These are phyloP conservation scores for Podarcis cretensis DNA, from an alignment of 2,113 vertebrate species.

Conservation along the genomic window DNA sequence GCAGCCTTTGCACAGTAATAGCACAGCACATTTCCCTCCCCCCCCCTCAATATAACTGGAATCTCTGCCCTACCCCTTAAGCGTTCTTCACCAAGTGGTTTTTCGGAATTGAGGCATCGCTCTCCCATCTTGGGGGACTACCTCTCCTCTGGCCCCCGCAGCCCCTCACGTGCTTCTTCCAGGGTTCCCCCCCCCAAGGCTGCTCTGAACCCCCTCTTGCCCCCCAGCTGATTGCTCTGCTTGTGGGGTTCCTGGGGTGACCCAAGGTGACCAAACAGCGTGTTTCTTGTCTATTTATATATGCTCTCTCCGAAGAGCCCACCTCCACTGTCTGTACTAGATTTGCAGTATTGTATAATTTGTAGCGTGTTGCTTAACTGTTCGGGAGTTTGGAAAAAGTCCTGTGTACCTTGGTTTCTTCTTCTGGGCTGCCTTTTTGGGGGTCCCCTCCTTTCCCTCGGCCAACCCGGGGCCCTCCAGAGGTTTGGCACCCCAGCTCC, in stretches of 20 bases:
- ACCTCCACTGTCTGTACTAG: conserved; percentile 53
- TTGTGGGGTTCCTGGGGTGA: conserved; percentile 61
- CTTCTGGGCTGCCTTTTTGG: conserved; percentile 54
- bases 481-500: too few species aligned
- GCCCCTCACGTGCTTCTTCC: neutral
- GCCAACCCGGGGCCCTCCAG: neutral
- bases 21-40: conserved; percentile 31
- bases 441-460: conserved; percentile 40
- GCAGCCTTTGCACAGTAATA: conserved; percentile 71
- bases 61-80: neutral
- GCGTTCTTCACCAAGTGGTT: neutral
- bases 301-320: conserved; percentile 53
- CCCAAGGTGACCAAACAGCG: conserved; percentile 76
- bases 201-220: neutral
- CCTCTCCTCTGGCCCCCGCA: neutral
- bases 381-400: conserved; percentile 14
- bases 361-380: conserved; percentile 41
- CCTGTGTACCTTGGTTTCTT: neutral
- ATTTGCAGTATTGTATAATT: conserved; percentile 48
- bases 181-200: neutral
- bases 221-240: neutral
- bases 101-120: neutral
- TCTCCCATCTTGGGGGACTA: accelerated
- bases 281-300: conserved; percentile 71
- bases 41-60: neutral